These are phyloP conservation scores for Perizoma affinitatum DNA, from an alignment of 2,888 invertebrate species.

Conservation along the genomic window DNA sequence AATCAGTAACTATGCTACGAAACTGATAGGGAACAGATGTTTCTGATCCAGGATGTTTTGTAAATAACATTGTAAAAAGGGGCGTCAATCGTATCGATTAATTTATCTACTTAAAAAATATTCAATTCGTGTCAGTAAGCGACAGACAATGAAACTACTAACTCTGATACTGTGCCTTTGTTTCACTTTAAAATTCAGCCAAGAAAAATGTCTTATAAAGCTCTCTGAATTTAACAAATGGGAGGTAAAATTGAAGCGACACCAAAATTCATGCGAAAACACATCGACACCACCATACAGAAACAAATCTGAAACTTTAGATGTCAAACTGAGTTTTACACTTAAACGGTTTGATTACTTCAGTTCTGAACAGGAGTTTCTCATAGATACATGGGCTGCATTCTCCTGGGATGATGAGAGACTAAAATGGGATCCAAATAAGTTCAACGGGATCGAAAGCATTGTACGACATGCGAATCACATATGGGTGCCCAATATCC, in stretches of 20 bases:
- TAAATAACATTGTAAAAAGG: slow-evolving; percentile 3
- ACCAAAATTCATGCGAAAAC: background rate
- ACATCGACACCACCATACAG: background rate
- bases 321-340: slow-evolving; percentile 1
- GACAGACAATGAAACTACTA: slow-evolving; percentile 6
- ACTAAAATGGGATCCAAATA: slow-evolving; percentile 11
- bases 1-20: too few relatives aligned
- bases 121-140: slow-evolving; percentile 2
- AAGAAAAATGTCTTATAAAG: slow-evolving; percentile 1
- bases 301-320: slow-evolving; percentile 3
- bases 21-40: too few relatives aligned
- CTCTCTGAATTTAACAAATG: background rate
- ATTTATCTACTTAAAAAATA: background rate
- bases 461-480: background rate
- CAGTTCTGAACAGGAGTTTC: slow-evolving; percentile 5
- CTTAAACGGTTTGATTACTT: slow-evolving; percentile 7
- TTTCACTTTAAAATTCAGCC: background rate
- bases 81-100: slow-evolving; percentile 9
- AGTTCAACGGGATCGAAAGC: slow-evolving; percentile 5
- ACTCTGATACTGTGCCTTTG: slow-evolving; percentile 1
- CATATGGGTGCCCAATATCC: slow-evolving; percentile 1
- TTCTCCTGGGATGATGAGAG: slow-evolving; percentile 9
- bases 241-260: slow-evolving; percentile 4
- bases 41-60: too few relatives aligned
- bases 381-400: background rate